Conservation (phyloP, 2,113 vertebrate genomes). For the Crocuta crocuta region DNA sequence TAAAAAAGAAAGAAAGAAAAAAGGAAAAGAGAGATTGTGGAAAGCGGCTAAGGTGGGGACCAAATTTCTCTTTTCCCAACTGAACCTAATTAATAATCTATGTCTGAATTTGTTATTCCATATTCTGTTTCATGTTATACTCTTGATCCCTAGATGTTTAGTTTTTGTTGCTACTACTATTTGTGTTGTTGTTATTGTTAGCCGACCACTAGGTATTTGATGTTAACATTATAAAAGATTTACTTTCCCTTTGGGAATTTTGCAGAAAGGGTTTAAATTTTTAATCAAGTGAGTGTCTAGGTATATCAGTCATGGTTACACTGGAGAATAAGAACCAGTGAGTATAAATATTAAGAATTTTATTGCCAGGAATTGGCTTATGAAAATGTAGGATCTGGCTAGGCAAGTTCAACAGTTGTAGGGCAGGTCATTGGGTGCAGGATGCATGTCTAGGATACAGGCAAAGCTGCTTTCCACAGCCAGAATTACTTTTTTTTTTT, state of each 20-base stretch:
- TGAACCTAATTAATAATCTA: background rate
- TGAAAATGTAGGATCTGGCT: background rate
- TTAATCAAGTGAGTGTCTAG: background rate
- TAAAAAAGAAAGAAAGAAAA: no score
- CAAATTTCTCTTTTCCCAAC: background rate
- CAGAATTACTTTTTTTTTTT: background rate
- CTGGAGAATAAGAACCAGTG: background rate
- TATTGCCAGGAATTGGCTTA: background rate
- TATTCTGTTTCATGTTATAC: background rate
- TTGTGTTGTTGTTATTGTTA: background rate
- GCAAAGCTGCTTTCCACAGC: background rate
- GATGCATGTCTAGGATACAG: background rate
- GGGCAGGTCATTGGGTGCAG: rapidly evolving
- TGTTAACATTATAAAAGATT: background rate
- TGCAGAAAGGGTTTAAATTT: background rate
- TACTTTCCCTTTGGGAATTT: background rate
- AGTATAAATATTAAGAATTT: background rate
- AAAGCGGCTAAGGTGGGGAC: background rate
- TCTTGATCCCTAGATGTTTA: background rate
- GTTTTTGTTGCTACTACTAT: background rate
- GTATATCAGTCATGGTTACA: background rate
- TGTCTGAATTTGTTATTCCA: background rate
- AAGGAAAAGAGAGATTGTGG: background rate
- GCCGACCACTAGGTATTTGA: background rate
- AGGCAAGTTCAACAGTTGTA: background rate